Evolutionary conservation across 1,140 invertebrate species (phyloP).

Genomic region (Drosophila insularis): DNA sequence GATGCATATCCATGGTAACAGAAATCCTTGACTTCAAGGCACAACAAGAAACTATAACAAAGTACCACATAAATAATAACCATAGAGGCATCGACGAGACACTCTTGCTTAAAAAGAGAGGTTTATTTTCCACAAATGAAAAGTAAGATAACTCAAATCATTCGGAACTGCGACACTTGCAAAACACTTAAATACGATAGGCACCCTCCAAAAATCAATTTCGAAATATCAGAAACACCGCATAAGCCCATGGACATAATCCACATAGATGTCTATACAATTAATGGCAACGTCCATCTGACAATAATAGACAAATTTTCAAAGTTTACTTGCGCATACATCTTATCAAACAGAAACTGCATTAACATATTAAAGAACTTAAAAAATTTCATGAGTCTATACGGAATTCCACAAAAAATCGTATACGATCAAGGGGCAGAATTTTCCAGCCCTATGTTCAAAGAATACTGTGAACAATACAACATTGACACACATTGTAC

Average conservation of each 20-base stretch:
- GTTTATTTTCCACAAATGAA: not conserved
- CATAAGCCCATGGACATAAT: too few relatives aligned
- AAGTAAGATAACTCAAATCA: not conserved
- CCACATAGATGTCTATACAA: not conserved
- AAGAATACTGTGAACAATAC: not conserved
- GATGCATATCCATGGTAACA: not conserved
- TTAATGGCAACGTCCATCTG: not conserved
- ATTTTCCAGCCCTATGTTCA: too few relatives aligned
- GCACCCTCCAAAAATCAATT: too few relatives aligned
- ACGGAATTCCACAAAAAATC: not conserved
- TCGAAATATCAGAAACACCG: too few relatives aligned
- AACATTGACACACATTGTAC: not conserved
- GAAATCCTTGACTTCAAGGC: too few relatives aligned
- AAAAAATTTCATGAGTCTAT: not conserved
- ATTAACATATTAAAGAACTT: not conserved
- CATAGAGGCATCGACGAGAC: not conserved
- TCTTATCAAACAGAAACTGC: not conserved
- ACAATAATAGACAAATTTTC: not conserved
- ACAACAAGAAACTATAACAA: not conserved
- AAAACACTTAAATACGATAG: too few relatives aligned
- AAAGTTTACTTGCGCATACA: not conserved
- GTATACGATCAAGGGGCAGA: not conserved
- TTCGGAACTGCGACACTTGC: not conserved
- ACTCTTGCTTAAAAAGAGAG: not conserved
- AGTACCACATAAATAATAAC: not conserved